phyloP scores from a whole-genome alignment of 2,113 vertebrate species.

The Spermophilus dauricus region DNA sequence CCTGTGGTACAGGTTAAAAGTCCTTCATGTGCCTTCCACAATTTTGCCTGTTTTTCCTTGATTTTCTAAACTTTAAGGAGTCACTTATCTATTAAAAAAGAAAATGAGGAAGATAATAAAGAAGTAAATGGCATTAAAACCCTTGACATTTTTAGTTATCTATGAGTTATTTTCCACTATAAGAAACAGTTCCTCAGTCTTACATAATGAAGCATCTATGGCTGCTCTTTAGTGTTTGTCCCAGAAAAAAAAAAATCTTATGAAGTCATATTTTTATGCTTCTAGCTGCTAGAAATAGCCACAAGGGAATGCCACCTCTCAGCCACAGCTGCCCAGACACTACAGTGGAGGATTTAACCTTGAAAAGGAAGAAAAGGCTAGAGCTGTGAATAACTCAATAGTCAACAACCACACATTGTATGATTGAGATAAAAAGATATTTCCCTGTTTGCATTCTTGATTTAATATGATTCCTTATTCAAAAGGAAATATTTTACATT shows the following conservation, averaged over 20 bases:
- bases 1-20: no score
- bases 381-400: conserved; percentile 32
- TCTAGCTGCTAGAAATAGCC: not conserved
- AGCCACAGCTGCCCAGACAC: not conserved
- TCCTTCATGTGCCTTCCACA: not conserved
- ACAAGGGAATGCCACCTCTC: not conserved
- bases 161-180: not conserved
- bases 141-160: not conserved
- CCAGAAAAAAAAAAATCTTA: conserved; percentile 10
- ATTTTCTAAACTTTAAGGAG: not conserved
- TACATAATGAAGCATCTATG: not conserved
- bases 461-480: conserved; percentile 63
- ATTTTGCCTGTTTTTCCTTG: not conserved
- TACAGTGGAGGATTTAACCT: not conserved
- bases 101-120: not conserved
- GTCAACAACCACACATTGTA: not conserved
- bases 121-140: not conserved
- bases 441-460: conserved; percentile 39
- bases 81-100: not conserved
- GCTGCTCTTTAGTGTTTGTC: not conserved
- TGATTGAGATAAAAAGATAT: not conserved
- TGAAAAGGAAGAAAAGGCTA: conserved; percentile 12
- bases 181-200: not conserved
- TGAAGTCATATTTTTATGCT: conserved; percentile 11
- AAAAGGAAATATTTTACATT: conserved; percentile 68